phyloP scores from a whole-genome alignment of 92 coral and sea anemone genomes.

The Epizoanthus rinbou region DNA sequence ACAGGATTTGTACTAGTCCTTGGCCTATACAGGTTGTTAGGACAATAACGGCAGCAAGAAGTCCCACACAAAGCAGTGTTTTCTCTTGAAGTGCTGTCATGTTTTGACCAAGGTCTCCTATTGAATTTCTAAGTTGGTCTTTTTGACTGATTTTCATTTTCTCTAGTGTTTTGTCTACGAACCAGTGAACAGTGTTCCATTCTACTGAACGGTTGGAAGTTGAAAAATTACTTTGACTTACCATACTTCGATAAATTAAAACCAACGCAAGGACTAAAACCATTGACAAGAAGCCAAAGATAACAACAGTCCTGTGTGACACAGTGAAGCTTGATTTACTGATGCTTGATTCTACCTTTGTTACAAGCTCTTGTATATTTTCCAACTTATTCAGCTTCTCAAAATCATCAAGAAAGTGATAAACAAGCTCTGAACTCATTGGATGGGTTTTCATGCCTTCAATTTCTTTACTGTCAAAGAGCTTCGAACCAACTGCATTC shows the following conservation, averaged over 20 bases:
- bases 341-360: neutral
- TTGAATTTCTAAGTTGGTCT: neutral
- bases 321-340: neutral
- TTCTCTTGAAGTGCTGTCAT: conserved; percentile 3
- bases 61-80: neutral
- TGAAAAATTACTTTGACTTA: neutral
- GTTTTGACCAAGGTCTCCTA: neutral
- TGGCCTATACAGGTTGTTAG: conserved; percentile 10
- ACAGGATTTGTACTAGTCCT: neutral
- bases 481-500: conserved; percentile 6
- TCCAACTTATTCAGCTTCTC: conserved; percentile 15
- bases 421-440: conserved; percentile 25
- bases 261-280: neutral
- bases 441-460: conserved; percentile 28
- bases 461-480: neutral
- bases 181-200: conserved; percentile 4
- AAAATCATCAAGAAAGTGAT: conserved; percentile 16
- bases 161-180: conserved; percentile 14
- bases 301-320: neutral
- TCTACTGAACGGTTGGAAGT: neutral
- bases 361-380: conserved; percentile 2
- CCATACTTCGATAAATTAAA: neutral
- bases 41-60: neutral
- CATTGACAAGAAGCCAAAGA: neutral
- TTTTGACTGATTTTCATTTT: conserved; percentile 21